phyloP scores from a whole-genome alignment of 1,140 invertebrate species.

The Caerostris extrusa region DNA sequence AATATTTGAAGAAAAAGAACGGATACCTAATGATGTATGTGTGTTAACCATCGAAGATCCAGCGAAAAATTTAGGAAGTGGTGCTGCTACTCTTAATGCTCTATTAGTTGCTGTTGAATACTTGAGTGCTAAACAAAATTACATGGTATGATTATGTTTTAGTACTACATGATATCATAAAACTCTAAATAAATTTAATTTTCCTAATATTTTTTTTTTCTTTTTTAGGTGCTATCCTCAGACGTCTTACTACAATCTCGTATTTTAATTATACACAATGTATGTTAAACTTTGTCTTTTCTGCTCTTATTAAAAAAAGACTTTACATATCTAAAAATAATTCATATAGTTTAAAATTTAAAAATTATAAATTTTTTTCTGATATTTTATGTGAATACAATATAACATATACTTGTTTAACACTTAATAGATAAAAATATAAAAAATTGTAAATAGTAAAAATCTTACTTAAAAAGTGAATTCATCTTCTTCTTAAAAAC shows the following conservation, averaged over 20 bases:
- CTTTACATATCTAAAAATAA: too few relatives aligned
- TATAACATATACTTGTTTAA: too few relatives aligned
- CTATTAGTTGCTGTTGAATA: slow-evolving; percentile 83
- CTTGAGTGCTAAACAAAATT: slow-evolving; percentile 82
- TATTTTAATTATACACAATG: slow-evolving; percentile 83
- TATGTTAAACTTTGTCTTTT: slow-evolving; percentile 78
- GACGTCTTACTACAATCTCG: slow-evolving; percentile 82
- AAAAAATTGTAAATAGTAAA: too few relatives aligned
- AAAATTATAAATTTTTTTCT: too few relatives aligned
- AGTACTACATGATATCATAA: neutral
- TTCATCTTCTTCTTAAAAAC: too few relatives aligned
- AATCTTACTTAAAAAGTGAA: too few relatives aligned
- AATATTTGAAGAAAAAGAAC: slow-evolving; percentile 80
- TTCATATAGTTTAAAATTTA: too few relatives aligned
- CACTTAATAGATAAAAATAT: too few relatives aligned
- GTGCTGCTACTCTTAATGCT: slow-evolving; percentile 84
- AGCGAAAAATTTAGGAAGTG: slow-evolving; percentile 82
- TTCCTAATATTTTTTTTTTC: slow-evolving; percentile 40
- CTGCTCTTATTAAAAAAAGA: neutral
- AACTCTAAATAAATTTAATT: too few relatives aligned
- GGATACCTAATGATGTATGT: slow-evolving; percentile 80
- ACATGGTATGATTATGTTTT: slow-evolving; percentile 80
- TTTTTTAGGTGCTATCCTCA: slow-evolving; percentile 81
- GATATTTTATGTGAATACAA: too few relatives aligned
- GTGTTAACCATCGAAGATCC: slow-evolving; percentile 82